These are phyloP conservation scores for Gambelia wislizenii DNA, from an alignment of 2,797 vertebrate species.

Conservation along the genomic window DNA sequence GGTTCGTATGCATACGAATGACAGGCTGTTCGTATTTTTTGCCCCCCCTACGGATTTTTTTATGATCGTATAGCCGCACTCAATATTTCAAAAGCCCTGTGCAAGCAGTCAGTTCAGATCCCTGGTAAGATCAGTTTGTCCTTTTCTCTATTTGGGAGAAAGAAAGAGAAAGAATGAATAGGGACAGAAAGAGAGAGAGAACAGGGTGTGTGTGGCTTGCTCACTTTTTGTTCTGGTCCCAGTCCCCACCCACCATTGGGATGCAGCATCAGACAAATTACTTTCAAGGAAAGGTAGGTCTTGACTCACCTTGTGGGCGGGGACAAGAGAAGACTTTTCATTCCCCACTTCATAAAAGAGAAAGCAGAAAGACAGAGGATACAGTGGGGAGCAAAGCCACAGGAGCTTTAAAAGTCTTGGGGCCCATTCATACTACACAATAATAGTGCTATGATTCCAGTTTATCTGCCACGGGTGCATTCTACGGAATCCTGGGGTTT, in stretches of 20 bases:
- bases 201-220: rapidly evolving
- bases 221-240: background rate
- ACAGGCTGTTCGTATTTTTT: too few relatives aligned
- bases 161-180: too few relatives aligned
- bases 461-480: too few relatives aligned
- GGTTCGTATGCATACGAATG: too few relatives aligned
- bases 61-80: too few relatives aligned
- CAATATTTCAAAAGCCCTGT: background rate
- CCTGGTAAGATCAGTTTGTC: too few relatives aligned
- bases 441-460: too few relatives aligned
- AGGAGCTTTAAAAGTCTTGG: background rate
- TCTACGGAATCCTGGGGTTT: too few relatives aligned
- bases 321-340: background rate
- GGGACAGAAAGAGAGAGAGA: background rate
- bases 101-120: background rate
- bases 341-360: background rate
- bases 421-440: too few relatives aligned
- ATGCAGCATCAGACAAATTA: background rate
- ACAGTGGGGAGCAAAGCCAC: background rate
- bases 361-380: background rate
- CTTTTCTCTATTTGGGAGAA: too few relatives aligned
- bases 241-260: background rate
- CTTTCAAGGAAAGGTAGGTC: background rate
- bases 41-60: too few relatives aligned
- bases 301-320: background rate